phyloP scores from a whole-genome alignment of 2,888 invertebrate species.

The Hedya salicella region DNA sequence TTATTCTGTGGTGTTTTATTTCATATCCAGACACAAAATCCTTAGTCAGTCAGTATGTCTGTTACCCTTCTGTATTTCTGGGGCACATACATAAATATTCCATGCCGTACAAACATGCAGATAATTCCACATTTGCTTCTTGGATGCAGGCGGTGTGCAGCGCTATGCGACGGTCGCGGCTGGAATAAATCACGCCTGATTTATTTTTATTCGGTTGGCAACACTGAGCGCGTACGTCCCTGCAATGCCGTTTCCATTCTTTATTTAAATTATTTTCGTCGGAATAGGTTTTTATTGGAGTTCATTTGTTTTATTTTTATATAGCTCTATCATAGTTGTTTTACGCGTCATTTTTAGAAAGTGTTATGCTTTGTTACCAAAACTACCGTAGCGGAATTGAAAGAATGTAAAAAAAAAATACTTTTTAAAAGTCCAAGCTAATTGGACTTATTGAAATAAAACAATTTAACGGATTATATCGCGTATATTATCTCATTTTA shows the following conservation, averaged over 20 bases:
- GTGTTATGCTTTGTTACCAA: background rate
- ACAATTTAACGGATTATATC: too few relatives aligned
- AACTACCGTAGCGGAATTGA: too few relatives aligned
- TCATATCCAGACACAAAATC: background rate
- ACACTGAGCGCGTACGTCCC: conserved; percentile 63
- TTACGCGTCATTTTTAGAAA: background rate
- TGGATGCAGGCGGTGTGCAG: conserved; percentile 60
- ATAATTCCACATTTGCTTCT: conserved; percentile 42
- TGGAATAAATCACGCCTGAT: conserved; percentile 81
- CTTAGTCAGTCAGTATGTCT: conserved; percentile 4
- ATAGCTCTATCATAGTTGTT: background rate
- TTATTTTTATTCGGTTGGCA: conserved; percentile 83
- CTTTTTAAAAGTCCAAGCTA: too few relatives aligned
- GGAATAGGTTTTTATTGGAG: conserved; percentile 47
- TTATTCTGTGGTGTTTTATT: too few relatives aligned
- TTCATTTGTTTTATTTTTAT: conserved; percentile 20
- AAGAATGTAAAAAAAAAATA: too few relatives aligned
- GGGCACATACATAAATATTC: conserved; percentile 12
- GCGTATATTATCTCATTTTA: too few relatives aligned
- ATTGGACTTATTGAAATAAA: too few relatives aligned
- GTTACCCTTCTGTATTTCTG: conserved; percentile 2
- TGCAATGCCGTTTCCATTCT: conserved; percentile 63
- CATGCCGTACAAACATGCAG: conserved; percentile 19
- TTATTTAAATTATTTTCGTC: conserved; percentile 69
- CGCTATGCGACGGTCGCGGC: conserved; percentile 63